phyloP scores from a whole-genome alignment of 2,797 vertebrate species.

The Threskiornis aethiopicus region DNA sequence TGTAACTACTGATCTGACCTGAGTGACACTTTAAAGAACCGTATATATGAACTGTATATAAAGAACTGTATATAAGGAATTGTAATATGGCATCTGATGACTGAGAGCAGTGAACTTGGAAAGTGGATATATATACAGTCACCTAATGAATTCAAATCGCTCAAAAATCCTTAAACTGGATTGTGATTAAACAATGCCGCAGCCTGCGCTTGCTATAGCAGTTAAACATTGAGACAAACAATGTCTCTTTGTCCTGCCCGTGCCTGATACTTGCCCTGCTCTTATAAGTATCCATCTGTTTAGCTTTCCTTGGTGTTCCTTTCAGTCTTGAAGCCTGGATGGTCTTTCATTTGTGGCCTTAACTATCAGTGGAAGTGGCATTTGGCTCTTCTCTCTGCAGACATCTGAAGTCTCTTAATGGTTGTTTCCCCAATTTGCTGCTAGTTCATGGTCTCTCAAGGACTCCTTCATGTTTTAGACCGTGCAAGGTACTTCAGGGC shows the following conservation, averaged over 20 bases:
- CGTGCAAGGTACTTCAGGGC: not conserved
- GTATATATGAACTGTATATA: accelerated
- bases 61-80: not conserved
- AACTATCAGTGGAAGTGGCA: not conserved
- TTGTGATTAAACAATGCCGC: not conserved
- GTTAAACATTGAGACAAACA: not conserved
- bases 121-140: not conserved
- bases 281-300: not conserved
- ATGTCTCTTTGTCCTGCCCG: not conserved
- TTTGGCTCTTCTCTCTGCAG: not conserved
- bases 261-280: not conserved
- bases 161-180: not conserved
- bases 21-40: not conserved
- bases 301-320: not conserved
- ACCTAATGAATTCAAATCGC: not conserved
- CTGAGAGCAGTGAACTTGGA: not conserved
- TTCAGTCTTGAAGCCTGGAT: not conserved
- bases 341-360: not conserved
- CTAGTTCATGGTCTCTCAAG: not conserved
- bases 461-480: not conserved
- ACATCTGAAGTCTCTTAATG: not conserved
- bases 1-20: not conserved
- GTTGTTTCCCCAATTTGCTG: not conserved
- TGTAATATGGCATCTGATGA: not conserved
- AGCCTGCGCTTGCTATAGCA: not conserved